Conservation (phyloP, 2,888 invertebrate genomes). For the Merodon equestris region DNA sequence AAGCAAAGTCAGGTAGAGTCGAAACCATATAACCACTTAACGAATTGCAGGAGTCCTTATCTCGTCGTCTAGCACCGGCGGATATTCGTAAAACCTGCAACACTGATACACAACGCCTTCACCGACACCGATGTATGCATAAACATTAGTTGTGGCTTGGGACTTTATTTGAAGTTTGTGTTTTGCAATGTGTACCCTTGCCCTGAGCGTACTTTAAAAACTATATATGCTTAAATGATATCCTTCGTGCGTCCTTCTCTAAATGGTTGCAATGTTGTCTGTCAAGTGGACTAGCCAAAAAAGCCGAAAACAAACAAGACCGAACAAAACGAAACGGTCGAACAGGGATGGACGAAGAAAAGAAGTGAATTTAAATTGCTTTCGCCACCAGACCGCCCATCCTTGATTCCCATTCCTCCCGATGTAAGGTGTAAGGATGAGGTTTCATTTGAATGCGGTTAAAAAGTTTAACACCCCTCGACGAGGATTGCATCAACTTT, state of each 20-base stretch:
- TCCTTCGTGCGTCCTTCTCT: conserved; percentile 21
- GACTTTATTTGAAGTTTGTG: conserved; percentile 58
- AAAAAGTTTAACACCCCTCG: conserved; percentile 61
- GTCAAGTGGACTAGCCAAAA: conserved; percentile 64
- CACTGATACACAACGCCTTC: no score
- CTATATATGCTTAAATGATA: conserved; percentile 43
- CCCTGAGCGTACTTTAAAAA: conserved; percentile 15
- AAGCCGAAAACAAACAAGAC: conserved; percentile 32
- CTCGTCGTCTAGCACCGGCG: conserved; percentile 20
- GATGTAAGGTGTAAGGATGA: conserved; percentile 11
- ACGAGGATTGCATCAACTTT: conserved; percentile 53
- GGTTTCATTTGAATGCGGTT: conserved; percentile 64
- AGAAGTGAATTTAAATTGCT: conserved; percentile 68
- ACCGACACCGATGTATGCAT: conserved; percentile 44
- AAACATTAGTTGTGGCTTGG: conserved; percentile 66
- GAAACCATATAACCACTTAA: conserved; percentile 63
- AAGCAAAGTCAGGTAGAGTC: conserved; percentile 29
- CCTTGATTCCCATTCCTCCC: conserved; percentile 20
- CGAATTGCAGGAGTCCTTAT: conserved; percentile 63
- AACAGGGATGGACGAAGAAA: conserved; percentile 25
- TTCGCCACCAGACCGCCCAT: conserved; percentile 51
- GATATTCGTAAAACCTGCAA: conserved; percentile 41
- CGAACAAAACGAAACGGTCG: background rate
- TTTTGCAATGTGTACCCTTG: conserved; percentile 12
- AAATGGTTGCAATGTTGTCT: conserved; percentile 61